These are phyloP conservation scores for Podarcis raffonei DNA, from an alignment of 2,113 vertebrate species.

Conservation along the genomic window DNA sequence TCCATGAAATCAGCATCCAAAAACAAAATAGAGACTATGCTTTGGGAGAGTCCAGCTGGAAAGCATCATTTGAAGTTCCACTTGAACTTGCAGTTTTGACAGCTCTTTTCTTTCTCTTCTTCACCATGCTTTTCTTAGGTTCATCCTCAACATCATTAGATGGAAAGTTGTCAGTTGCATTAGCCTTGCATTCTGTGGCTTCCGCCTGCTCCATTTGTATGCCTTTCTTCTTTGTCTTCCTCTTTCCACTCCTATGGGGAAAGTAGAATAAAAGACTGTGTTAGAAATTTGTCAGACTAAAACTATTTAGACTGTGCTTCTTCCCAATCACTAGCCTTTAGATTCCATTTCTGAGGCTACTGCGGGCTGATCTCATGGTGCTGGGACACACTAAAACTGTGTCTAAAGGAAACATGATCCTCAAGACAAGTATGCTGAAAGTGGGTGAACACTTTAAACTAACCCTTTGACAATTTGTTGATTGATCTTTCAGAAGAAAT, in stretches of 20 bases:
- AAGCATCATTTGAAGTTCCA: constrained; percentile 75
- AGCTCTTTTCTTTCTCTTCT: constrained; percentile 60
- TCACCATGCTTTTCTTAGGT: constrained; percentile 64
- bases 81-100: constrained; percentile 68
- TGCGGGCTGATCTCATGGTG: not conserved
- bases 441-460: not conserved
- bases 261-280: constrained; percentile 51
- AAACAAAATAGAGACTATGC: constrained; percentile 35
- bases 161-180: constrained; percentile 50
- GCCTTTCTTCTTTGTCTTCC: constrained; percentile 82
- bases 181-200: constrained; percentile 51
- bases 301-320: not conserved
- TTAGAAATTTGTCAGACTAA: constrained; percentile 59
- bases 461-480: not conserved
- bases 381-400: not conserved
- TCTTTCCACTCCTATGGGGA: constrained; percentile 72
- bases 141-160: constrained; percentile 67
- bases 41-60: constrained; percentile 71
- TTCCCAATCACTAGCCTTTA: not conserved
- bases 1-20: not conserved
- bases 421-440: not conserved
- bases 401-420: not conserved
- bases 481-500: not conserved
- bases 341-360: not conserved
- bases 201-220: constrained; percentile 67